Conservation (phyloP, 37 sponge, comb jelly and placozoan species). For the Spongilla lacustris region DNA sequence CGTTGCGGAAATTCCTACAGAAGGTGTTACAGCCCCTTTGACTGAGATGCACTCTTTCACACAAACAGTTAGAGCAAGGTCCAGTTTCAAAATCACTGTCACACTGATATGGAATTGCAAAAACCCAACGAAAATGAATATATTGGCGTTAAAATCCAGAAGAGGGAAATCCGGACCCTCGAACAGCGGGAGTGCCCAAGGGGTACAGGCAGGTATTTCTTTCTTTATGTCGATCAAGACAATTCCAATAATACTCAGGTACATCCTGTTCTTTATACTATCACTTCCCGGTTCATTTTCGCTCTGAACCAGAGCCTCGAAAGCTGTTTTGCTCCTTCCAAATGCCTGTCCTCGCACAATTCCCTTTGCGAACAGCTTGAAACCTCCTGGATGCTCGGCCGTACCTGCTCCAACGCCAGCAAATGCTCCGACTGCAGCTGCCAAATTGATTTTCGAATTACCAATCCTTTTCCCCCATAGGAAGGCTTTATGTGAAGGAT, state of each 20-base stretch:
- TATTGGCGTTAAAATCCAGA: neutral
- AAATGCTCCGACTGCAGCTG: conserved; percentile 55
- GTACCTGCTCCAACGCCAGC: conserved; percentile 14
- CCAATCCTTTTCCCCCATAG: conserved; percentile 70
- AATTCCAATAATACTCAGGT: neutral
- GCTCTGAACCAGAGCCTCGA: neutral
- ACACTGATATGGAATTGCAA: neutral
- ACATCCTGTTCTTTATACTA: neutral
- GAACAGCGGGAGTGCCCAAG: neutral
- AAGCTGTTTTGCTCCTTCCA: conserved; percentile 31
- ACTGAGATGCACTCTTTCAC: neutral
- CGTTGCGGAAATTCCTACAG: neutral
- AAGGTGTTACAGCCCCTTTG: neutral
- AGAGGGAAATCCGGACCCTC: neutral
- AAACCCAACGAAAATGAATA: neutral
- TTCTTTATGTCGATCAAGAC: neutral
- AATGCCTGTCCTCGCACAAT: conserved; percentile 47
- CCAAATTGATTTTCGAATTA: conserved; percentile 30
- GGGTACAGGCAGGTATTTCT: neutral
- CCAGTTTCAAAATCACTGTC: neutral
- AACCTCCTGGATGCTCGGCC: neutral
- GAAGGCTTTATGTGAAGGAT: conserved; percentile 60
- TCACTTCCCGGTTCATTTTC: neutral
- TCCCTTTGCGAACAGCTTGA: conserved; percentile 39
- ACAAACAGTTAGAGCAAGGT: neutral